Conservation (phyloP, 2,888 invertebrate species). For the Lathronympha strigana region DNA sequence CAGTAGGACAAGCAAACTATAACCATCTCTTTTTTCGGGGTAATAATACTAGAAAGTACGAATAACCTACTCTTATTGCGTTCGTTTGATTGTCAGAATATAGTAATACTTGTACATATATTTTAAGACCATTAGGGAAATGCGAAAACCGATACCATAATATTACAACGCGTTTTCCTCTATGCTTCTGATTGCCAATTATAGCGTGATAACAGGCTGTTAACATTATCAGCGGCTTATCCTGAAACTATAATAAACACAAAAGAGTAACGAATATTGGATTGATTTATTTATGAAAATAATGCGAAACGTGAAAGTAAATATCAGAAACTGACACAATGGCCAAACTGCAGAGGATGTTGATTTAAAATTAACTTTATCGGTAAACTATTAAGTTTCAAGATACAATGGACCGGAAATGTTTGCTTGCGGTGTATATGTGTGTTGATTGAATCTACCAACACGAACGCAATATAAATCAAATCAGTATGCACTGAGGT, state of each 20-base stretch:
- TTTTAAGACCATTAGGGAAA: too few relatives aligned
- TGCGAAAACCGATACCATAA: background rate
- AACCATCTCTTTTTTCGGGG: too few relatives aligned
- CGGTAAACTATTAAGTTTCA: background rate
- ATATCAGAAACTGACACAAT: background rate
- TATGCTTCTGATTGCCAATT: background rate
- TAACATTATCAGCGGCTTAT: slow-evolving; percentile 2
- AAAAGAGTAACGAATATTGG: background rate
- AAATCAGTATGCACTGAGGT: slow-evolving; percentile 37
- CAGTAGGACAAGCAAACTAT: too few relatives aligned
- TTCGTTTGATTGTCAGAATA: too few relatives aligned
- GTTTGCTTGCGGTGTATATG: slow-evolving; percentile 16
- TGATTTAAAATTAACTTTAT: background rate
- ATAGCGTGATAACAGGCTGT: slow-evolving; percentile 6
- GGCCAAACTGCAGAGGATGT: background rate
- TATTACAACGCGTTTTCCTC: slow-evolving; percentile 1
- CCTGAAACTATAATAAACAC: slow-evolving; percentile 10
- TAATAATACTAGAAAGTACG: too few relatives aligned
- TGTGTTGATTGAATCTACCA: slow-evolving; percentile 1
- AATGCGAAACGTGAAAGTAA: slow-evolving; percentile 22
- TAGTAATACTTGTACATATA: too few relatives aligned
- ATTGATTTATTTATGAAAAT: background rate
- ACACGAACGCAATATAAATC: slow-evolving; percentile 37
- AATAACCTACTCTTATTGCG: too few relatives aligned
- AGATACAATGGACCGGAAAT: background rate